A percentile compares a stretch with the other conserved stretches of the same genome.
phyloP scores from a whole-genome alignment of 2,113 vertebrate species.

The Cairina moschata region DNA sequence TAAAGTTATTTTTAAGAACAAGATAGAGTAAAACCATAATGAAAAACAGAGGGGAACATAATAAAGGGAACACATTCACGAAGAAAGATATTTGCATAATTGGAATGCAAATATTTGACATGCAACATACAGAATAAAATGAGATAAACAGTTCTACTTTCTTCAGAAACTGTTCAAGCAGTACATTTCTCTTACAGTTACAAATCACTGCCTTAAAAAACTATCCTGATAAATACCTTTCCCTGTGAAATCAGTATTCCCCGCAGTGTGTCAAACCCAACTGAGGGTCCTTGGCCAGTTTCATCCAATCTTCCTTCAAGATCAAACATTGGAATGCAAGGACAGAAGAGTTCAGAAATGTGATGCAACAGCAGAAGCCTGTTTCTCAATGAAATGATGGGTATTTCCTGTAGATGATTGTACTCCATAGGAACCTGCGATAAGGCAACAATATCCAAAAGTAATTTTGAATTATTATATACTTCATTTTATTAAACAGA shows the following conservation, averaged over 20 bases:
- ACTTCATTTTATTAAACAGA: neutral
- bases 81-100: neutral
- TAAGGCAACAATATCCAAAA: neutral
- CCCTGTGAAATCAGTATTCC: slow-evolving; percentile 98
- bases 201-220: neutral
- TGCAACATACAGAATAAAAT: neutral
- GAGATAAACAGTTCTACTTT: neutral
- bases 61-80: neutral
- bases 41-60: neutral
- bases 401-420: slow-evolving; percentile 96
- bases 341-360: slow-evolving; percentile 98
- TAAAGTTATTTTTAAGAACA: neutral
- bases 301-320: slow-evolving; percentile 94
- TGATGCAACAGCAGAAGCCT: slow-evolving; percentile 94
- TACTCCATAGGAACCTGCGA: slow-evolving; percentile 98
- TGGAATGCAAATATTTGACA: neutral
- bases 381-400: slow-evolving; percentile 91
- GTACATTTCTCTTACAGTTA: neutral
- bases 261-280: slow-evolving; percentile 92
- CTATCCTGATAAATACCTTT: slow-evolving; percentile 80
- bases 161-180: neutral
- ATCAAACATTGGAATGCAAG: slow-evolving; percentile 99
- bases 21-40: neutral
- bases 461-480: neutral
- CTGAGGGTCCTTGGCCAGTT: slow-evolving; percentile 89